Conservation (phyloP, 2,113 vertebrate genomes). For the Halichoerus grypus region DNA sequence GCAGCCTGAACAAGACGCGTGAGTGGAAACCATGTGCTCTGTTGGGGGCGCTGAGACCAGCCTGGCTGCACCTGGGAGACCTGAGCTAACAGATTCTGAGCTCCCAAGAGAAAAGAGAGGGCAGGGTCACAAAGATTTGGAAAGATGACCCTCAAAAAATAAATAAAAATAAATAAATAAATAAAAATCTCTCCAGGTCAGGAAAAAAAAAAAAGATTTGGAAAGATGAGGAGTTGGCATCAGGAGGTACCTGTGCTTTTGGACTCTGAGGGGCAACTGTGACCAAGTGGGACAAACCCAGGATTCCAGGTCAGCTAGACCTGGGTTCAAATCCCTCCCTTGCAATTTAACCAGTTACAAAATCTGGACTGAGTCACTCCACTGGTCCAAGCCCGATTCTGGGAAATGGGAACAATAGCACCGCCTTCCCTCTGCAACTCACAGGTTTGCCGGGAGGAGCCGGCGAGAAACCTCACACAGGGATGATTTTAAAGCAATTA, state of each 20-base stretch:
- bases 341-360: not conserved
- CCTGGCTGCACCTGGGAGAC: not conserved
- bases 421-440: not conserved
- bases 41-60: not conserved
- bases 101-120: rapidly evolving
- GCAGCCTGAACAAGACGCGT: rapidly evolving
- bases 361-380: not conserved
- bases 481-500: slow-evolving; percentile 1
- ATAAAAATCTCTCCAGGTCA: not conserved
- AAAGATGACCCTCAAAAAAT: not conserved
- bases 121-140: not conserved
- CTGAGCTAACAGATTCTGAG: not conserved
- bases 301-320: not conserved
- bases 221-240: not conserved
- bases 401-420: not conserved
- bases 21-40: rapidly evolving
- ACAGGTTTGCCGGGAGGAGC: not conserved
- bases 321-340: not conserved
- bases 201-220: not conserved
- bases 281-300: not conserved
- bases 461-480: not conserved
- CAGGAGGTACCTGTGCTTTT: not conserved
- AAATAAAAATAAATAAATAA: too few relatives aligned
- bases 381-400: not conserved
- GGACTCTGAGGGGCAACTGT: not conserved